Evolutionary conservation across 2,797 vertebrate species (phyloP), one percentile per base, ranked within the genome.

Genomic region (Spea hammondii): DNA sequence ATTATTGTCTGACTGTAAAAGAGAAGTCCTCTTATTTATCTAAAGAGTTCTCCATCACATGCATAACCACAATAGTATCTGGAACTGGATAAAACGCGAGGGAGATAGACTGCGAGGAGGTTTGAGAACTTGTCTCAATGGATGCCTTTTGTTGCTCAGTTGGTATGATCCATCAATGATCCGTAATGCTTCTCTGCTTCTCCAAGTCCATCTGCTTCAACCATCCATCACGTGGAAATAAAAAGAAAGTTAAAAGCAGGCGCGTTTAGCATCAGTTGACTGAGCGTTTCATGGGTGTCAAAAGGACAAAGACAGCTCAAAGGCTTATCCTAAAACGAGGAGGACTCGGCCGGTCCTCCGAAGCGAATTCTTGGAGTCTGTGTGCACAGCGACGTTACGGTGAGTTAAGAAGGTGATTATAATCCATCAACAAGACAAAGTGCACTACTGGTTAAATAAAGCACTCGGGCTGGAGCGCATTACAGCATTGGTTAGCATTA

Each of bases 191-290:
- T 90, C 73, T 94, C 93, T 86, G 80, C 92, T 91, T 97, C 95
- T 98, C 96, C 96, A 90, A 85, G 91, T 90, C 91, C 95, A 97
- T 96, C 95, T 98, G 96, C 92, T 95, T 87, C 86, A 88, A 91
- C 93, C 92, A 95, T 97, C 95, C 93, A 90, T 95, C 95, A 95
- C 89, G 89, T 88, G 89, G 93, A 89, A 95, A 88, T 88, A 96
- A 94, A 85, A 85, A 92, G 93, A 89, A 92, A 90, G 90, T 88
- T 91, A 92, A 93, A 95, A 95, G 93, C 87, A 85, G 85, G 91
- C 90, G 92, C 94, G 90, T 85, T 91, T 89, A 91, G 92, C 91
- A 89, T 87, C 87, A 89, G 84, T 85, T 87, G 88, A 77, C 90
- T 87, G 88, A 89, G 91, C 91, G 89, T 90, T 91, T 93, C 93